Evolutionary conservation across 2,113 vertebrate species (phyloP).

Genomic region (Mohoua ochrocephala): DNA sequence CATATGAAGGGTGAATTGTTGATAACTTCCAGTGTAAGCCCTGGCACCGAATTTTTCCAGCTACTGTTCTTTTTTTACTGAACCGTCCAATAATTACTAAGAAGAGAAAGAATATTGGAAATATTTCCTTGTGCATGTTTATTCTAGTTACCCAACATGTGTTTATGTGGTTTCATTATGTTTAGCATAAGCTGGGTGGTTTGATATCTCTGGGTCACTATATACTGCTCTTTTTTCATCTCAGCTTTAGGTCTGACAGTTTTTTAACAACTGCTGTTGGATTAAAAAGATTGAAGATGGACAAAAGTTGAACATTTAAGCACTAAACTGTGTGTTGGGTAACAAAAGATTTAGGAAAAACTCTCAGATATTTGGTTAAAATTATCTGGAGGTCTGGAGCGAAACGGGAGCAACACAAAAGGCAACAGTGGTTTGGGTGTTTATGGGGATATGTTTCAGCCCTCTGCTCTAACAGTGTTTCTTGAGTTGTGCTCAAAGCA

Average conservation of each 20-base stretch:
- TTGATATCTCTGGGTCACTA: neutral
- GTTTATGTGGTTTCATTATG: neutral
- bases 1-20: neutral
- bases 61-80: neutral
- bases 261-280: neutral
- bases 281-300: neutral
- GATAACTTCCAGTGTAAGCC: neutral
- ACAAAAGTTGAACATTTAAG: neutral
- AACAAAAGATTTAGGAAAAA: neutral
- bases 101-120: neutral
- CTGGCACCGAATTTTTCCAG: neutral
- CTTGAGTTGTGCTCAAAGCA: neutral
- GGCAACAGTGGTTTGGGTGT: neutral
- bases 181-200: neutral
- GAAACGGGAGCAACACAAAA: neutral
- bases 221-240: neutral
- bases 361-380: neutral
- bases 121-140: neutral
- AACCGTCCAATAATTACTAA: neutral
- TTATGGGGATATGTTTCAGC: neutral
- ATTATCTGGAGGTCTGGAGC: fast-evolving
- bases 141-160: neutral
- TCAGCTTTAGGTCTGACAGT: neutral
- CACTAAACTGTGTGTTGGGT: neutral
- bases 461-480: neutral